Percentiles rank a stretch among this genome's conserved stretches.
Evolutionary conservation across 2,888 invertebrate species (phyloP).

Genomic region (Andrena chrysosceles): DNA sequence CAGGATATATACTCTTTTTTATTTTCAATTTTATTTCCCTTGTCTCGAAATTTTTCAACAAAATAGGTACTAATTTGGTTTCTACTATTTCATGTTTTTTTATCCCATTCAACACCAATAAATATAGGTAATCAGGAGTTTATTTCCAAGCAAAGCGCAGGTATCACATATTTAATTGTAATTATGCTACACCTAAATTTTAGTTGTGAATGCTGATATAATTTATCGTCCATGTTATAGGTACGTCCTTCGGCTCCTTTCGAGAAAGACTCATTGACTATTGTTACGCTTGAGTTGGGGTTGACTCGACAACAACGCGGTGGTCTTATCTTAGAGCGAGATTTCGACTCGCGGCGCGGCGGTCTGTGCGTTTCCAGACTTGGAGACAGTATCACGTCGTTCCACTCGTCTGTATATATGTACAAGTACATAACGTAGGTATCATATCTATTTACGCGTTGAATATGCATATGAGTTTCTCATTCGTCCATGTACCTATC

Average conservation of each 20-base stretch:
- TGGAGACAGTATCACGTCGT: conserved; percentile 66
- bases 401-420: not conserved
- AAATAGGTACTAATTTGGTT: no score
- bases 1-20: no score
- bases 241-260: conserved; percentile 43
- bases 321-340: conserved; percentile 79
- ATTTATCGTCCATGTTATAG: conserved; percentile 19
- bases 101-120: no score
- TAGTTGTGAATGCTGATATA: not conserved
- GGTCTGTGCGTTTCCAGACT: conserved; percentile 60
- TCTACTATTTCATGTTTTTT: no score
- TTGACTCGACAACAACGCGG: conserved; percentile 78
- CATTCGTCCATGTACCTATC: conserved; percentile 26
- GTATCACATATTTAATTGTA: not conserved
- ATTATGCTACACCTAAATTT: conserved; percentile 12
- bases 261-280: conserved; percentile 69
- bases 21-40: no score
- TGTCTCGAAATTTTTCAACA: no score
- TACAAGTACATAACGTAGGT: conserved; percentile 10
- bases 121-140: no score
- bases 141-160: no score
- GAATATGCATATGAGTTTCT: conserved; percentile 16
- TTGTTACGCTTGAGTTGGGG: conserved; percentile 81
- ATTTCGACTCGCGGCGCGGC: conserved; percentile 71
- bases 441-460: conserved; percentile 28